Evolutionary conservation across 2,113 vertebrate species (phyloP), one percentile per base, ranked within the genome.

Genomic region (Phasianus colchicus): DNA sequence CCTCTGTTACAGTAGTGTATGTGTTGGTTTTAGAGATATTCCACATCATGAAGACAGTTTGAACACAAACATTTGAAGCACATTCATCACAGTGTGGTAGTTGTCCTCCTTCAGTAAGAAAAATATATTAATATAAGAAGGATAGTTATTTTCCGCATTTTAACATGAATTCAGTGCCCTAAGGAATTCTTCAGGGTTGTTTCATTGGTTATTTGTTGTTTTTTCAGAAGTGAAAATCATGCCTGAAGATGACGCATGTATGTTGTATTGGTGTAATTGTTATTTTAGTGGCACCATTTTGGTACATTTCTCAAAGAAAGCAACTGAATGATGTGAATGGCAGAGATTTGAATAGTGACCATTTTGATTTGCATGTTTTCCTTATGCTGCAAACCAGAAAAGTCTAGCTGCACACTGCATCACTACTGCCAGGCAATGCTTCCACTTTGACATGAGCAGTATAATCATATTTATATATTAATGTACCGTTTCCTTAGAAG

Each of bases 11-110:
- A 55, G 66, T 82, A 82, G 40, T 61, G 52, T 50, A 9, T 54
- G 67, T 86, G 57, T 61, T 92, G 34, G 30, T 66, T 94, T 92
- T 92, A 69, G 92, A 95, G 54, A 81, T 79, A 52, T 27, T 75
- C 34, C 60, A 29, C 58, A 27, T 84, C 57, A 9, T 40, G n/a
- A 70, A 88, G 92, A 86, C 57, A 50, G 57, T 57, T 85, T 69
- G 86, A 88, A 86, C 70, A 54, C 52, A 90, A 89, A 63, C 74
- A 70, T 84, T 73, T 88, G 88, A 85, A 84, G 32, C 48, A 9
- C 8, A 6, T 73, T 83, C 45, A 83, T 88, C 69, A 52, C 60
- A 30, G 34, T 43, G 79, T 64, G 71, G 20, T 73, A 72, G 22
- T 93, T 90, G 76, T 92, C 83, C 52, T 40, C 47, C 52, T 91